Percentiles rank a stretch among this genome's conserved stretches.
Conservation (phyloP, 2,113 vertebrate genomes). For the Chloebia gouldiae region DNA sequence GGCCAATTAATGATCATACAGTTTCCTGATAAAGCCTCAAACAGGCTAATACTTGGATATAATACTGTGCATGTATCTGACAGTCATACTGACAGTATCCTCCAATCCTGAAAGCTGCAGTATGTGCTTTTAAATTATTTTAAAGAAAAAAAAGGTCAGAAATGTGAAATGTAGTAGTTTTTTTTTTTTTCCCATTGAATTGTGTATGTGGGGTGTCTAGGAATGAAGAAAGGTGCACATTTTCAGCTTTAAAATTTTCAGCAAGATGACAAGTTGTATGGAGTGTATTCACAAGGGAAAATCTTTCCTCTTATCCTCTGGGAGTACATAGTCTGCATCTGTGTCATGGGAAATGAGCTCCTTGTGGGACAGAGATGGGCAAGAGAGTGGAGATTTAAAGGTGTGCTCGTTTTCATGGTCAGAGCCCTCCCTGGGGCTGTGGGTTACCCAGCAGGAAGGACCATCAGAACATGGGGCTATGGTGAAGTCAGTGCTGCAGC, state of each 20-base stretch:
- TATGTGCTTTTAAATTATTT: not conserved
- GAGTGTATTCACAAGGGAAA: not conserved
- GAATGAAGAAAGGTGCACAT: not conserved
- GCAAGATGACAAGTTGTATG: not conserved
- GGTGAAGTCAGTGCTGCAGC: not conserved
- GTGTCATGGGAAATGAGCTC: not conserved
- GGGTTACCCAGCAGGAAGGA: not conserved
- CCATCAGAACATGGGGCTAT: not conserved
- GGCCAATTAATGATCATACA: not conserved
- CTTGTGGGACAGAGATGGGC: not conserved
- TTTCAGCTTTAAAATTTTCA: conserved; percentile 5
- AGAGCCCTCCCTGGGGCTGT: not conserved
- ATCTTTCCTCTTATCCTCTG: not conserved
- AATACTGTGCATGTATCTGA: not conserved
- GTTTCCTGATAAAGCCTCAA: conserved; percentile 46
- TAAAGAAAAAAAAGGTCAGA: not conserved
- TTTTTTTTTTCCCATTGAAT: not conserved
- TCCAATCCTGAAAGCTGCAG: not conserved
- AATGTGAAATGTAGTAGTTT: not conserved
- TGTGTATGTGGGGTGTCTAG: not conserved
- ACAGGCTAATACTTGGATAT: not conserved
- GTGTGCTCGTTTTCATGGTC: not conserved
- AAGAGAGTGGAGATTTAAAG: not conserved
- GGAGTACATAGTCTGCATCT: not conserved
- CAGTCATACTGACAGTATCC: not conserved